Conservation (phyloP, 1,140 invertebrate genomes). For the Saccostrea echinata region DNA sequence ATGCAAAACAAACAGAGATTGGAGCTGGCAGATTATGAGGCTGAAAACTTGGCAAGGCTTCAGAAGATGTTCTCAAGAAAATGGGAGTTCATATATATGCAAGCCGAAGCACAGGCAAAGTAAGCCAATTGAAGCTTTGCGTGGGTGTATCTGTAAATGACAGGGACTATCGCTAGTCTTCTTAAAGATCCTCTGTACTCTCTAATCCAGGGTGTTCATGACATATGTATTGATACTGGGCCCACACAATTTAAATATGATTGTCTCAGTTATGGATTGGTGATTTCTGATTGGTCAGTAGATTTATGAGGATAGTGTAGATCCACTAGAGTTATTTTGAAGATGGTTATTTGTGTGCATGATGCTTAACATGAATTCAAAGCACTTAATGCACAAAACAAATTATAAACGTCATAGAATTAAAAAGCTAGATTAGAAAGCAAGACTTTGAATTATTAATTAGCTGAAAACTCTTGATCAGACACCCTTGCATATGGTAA, state of each 20-base stretch:
- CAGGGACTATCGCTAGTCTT: not conserved
- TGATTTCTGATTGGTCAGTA: not conserved
- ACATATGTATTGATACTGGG: not conserved
- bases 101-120: constrained; percentile 87
- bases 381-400: too few species aligned
- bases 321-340: too few species aligned
- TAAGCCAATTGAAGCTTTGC: constrained; percentile 68
- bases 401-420: too few species aligned
- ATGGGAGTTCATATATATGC: constrained; percentile 99
- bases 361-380: not conserved
- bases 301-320: not conserved
- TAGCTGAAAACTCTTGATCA: not conserved
- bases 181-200: not conserved
- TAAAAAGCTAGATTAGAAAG: not conserved
- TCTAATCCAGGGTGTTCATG: not conserved
- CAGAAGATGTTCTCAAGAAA: constrained; percentile 99
- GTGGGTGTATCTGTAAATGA: constrained; percentile 20
- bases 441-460: not conserved
- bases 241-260: not conserved
- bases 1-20: constrained; percentile 99
- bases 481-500: not conserved
- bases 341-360: too few species aligned
- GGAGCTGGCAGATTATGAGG: constrained; percentile 98
- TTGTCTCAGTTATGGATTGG: not conserved
- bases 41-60: constrained; percentile 96